Evolutionary conservation across 2,797 vertebrate genomes (phyloP), one percentile per base, ranked within the genome.

Genomic region (Melanotaenia maccullochi): DNA sequence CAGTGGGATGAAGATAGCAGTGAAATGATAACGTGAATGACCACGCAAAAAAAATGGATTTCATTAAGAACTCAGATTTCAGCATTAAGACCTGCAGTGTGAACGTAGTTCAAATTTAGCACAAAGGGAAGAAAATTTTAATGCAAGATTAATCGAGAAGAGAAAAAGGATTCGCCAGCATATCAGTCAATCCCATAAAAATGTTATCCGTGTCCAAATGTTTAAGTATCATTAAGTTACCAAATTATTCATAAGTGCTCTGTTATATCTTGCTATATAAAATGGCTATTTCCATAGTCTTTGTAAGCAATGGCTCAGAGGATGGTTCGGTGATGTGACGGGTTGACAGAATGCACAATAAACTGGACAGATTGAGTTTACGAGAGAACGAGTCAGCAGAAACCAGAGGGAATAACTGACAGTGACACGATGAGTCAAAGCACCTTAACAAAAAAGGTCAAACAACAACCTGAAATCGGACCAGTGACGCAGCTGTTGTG

Each of bases 271-370:
- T 83, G 65, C 86, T 90, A 84, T 81, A 81, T 72, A 90, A 90
- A 89, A 92, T 92, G 92, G 90, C 88, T 92, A 87, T 92, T 89
- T 92, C 92, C 90, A 90, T 82, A 92, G 83, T 93, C 85, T 78
- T 84, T 62, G 40, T 71, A 79, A 75, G 79, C 68, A 70, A 84
- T 78, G 91, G 84, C 91, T 93, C 88, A 91, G 86, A 87, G 61
- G 65, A 82, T 57, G 79, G 64, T 71, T 85, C 68, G 71, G 82
- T 79, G 80, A 66, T 51, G 83, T 70, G 72, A 76, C 14, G 47
- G 84, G 57, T 57, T 82, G 85, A 76, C 12, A 44, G 84, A 55
- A 62, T 82, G 85, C 81, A 85, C 82, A 51, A 86, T 60, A 44
- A 69, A 81, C 72, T 73, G 73, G 71, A 71, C 33, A 56, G 71